Percentiles rank a stretch among this genome's conserved stretches.
Conservation (phyloP, 2,113 vertebrate genomes). For the Mormoops blainvillei region DNA sequence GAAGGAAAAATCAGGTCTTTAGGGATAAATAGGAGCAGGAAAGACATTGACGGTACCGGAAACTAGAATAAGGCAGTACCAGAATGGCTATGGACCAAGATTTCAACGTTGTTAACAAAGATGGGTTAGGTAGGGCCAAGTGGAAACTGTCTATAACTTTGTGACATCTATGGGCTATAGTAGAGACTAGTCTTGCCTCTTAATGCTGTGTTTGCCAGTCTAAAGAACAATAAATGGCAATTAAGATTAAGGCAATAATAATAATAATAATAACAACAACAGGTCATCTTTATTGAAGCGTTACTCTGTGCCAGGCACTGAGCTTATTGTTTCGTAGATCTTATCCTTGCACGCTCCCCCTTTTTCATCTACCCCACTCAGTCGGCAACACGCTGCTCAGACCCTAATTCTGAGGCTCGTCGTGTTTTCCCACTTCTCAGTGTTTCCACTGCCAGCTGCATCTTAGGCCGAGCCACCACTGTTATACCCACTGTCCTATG, state of each 20-base stretch:
- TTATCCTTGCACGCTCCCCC: neutral
- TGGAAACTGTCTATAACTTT: no score
- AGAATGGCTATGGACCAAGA: accelerated
- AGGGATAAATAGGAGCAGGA: neutral
- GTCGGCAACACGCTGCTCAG: neutral
- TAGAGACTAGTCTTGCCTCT: neutral
- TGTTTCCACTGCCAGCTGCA: neutral
- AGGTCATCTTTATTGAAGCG: neutral
- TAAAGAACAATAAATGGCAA: neutral
- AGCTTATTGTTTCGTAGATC: neutral
- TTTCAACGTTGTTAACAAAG: neutral
- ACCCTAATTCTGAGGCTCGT: accelerated
- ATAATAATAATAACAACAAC: no score
- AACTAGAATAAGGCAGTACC: no score
- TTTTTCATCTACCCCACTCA: neutral
- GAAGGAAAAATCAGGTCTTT: neutral
- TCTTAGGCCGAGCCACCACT: neutral
- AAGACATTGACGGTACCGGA: neutral
- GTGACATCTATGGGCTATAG: accelerated
- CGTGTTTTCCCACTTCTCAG: accelerated
- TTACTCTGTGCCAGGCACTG: neutral
- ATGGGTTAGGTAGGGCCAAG: no score
- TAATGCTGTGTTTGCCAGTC: neutral
- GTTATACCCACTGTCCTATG: no score
- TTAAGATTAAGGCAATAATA: neutral